Conservation (phyloP, 2,113 vertebrate species). For the Puma concolor region DNA sequence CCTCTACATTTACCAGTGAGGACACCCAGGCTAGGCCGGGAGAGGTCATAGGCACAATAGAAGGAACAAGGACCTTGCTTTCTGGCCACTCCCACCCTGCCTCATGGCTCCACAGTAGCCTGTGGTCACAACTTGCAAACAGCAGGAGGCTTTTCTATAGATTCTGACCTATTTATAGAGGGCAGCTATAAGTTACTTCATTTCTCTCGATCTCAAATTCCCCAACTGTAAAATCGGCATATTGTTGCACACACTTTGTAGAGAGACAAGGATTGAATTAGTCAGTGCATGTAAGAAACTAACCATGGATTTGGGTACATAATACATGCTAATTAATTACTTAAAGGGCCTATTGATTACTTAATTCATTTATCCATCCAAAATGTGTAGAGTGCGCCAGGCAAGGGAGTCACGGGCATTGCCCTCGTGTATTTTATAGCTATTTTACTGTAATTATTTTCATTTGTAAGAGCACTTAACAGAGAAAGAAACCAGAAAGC, state of each 20-base stretch:
- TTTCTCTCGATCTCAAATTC: not conserved
- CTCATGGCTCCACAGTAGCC: accelerated
- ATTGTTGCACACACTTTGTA: not conserved
- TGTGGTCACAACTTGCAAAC: not conserved
- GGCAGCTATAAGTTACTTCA: not conserved
- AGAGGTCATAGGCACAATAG: not conserved
- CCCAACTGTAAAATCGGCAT: not conserved
- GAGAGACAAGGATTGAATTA: not conserved
- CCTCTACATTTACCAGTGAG: not conserved
- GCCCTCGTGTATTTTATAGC: not conserved
- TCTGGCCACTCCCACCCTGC: accelerated
- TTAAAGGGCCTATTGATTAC: not conserved
- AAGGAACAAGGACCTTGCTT: not conserved
- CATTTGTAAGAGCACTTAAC: not conserved
- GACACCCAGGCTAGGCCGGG: not conserved
- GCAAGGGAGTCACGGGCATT: not conserved
- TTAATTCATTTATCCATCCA: not conserved
- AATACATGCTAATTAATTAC: not conserved
- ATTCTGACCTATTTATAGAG: not conserved
- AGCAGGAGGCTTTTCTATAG: not conserved
- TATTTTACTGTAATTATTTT: not conserved
- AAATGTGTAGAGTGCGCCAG: not conserved
- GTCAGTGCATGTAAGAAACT: not conserved
- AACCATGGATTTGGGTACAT: not conserved
- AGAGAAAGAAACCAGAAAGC: not conserved